Evolutionary conservation across 2,888 invertebrate genomes (phyloP).

Genomic region (Aethes cnicana): DNA sequence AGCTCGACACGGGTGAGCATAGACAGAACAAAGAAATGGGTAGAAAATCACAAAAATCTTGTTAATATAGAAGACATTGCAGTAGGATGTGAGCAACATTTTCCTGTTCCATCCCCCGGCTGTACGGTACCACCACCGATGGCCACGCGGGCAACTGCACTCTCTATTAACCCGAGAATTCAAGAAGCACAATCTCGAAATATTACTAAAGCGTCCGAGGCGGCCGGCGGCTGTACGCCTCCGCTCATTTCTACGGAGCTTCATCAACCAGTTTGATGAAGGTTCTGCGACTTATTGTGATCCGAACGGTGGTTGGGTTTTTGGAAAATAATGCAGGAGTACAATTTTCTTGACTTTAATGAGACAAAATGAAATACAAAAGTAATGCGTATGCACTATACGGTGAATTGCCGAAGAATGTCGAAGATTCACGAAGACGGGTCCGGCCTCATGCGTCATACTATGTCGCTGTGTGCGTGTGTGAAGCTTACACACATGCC

Average conservation of each 20-base stretch:
- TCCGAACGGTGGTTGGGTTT: no score
- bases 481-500: no score
- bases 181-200: not conserved
- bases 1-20: not conserved
- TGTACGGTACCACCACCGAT: not conserved
- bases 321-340: conserved; percentile 1
- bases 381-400: no score
- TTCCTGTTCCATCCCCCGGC: not conserved
- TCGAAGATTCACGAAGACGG: no score
- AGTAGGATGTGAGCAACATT: not conserved
- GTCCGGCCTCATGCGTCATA: no score
- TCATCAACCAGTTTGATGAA: no score
- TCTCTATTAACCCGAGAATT: not conserved
- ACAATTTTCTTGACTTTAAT: no score
- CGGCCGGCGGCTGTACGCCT: not conserved
- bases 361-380: no score
- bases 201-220: not conserved
- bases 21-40: conserved; percentile 2
- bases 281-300: no score
- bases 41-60: not conserved
- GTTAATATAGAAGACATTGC: not conserved
- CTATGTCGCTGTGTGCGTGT: no score
- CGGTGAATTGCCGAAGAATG: no score
- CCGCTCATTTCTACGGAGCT: no score
- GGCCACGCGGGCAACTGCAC: conserved; percentile 5